phyloP scores from a whole-genome alignment of 92 coral and sea anemone genomes.

The Epizoanthus illoricatus region DNA sequence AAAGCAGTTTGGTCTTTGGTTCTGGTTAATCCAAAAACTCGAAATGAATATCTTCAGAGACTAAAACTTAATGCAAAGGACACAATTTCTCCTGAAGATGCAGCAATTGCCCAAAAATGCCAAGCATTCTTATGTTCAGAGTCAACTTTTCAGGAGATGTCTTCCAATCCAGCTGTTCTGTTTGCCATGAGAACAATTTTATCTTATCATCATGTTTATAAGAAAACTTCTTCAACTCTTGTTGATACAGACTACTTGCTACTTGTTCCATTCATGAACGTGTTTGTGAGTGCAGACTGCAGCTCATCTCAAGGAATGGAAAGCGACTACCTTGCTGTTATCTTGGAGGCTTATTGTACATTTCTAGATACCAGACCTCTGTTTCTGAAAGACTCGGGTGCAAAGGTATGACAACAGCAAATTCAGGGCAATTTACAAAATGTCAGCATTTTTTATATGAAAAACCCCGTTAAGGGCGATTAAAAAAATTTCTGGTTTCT shows the following conservation, averaged over 20 bases:
- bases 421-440: too few relatives aligned
- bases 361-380: conserved; percentile 70
- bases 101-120: conserved; percentile 67
- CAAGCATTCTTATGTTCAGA: conserved; percentile 71
- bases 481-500: too few relatives aligned
- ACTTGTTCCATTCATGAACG: conserved; percentile 69
- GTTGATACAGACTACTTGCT: conserved; percentile 82
- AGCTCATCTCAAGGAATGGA: conserved; percentile 6
- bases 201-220: conserved; percentile 41
- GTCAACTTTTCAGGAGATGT: conserved; percentile 33
- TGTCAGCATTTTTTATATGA: too few relatives aligned
- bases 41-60: conserved; percentile 47
- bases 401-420: conserved; percentile 52
- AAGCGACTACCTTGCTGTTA: conserved; percentile 33
- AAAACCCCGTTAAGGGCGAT: too few relatives aligned
- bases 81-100: conserved; percentile 40
- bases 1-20: conserved; percentile 73
- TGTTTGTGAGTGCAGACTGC: conserved; percentile 36
- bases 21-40: conserved; percentile 59
- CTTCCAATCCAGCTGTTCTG: conserved; percentile 42
- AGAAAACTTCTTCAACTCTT: conserved; percentile 52
- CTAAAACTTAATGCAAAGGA: conserved; percentile 16
- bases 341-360: conserved; percentile 60
- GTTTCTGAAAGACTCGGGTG: conserved; percentile 69
- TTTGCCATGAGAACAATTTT: conserved; percentile 47